Evolutionary conservation across 23 tunicate genomes (phyloP), one percentile per base, ranked within the genome.

Genomic region (Ascidia mentula): DNA sequence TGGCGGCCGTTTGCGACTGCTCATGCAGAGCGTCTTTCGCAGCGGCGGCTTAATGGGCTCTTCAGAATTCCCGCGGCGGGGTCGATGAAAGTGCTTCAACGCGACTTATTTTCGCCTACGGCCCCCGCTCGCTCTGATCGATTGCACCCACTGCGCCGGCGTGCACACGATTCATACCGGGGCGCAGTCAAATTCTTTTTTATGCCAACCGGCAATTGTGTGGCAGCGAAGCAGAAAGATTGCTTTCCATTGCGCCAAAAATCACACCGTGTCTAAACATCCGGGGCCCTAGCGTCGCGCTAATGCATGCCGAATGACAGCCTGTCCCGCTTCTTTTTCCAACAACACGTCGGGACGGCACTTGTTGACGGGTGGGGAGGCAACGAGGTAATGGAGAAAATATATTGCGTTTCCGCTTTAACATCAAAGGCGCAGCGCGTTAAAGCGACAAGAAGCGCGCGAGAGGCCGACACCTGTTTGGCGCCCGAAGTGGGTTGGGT

Each of bases 251-350:
- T 46, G 72, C 72, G 79, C 75, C 34, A 35, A 72, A 70, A 82
- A 46, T 37, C 45, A 73, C 72, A 37, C 45, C 79, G 34, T 46
- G 31, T 72, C 34, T 18, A 80, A 80, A 73, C 79, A 73, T 73
- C 79, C 86, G 79, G 86, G 24, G 45, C 45, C 36, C 31, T 26
- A 28, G 65, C 4, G 15, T 72, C 78, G 46, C 78, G 20, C 45
- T 73, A 82, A 82, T 82, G 86, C 86, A 82, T 82, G 72, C 45
- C 45, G 33, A 82, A 73, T 46, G 72, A 30, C 78, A 71, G 65
- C 65, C 65, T 28, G 28, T 53, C 28, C 4, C 24, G 65, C 22
- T 28, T 53, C 65, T 26, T 28, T 28, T 53, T 53, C 24, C 65
- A 53, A 53, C 24, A 53, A 53, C 24, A 53, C 22, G 65, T 26